Base-by-base conservation (phyloP, 2,113 vertebrate genomes). In the Channa maculata region DNA sequence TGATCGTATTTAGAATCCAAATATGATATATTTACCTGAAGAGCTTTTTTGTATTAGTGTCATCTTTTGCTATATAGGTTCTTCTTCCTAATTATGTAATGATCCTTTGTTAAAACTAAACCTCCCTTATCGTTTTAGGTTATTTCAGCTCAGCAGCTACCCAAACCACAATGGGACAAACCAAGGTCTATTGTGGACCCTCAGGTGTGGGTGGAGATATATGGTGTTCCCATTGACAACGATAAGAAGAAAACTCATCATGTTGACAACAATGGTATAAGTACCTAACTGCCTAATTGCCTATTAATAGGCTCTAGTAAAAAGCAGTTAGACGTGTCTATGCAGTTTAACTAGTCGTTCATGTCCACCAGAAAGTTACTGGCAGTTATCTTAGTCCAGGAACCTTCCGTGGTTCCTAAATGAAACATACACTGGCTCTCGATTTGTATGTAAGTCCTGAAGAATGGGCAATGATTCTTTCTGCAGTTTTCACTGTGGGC, bases 141-240 rank as follows among this genome's bases (percentile, higher is more conserved):
- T 60, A 95, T 99, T 88, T 97, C 97, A 0, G 97, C 97, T 0
- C 98, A 99, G 91, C 98, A 99, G 94, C 94, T 99, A 46, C 98
- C 97, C 12, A 98, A 98, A 86, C 94, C 97, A 68, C 94, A 96
- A 5, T 85, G 75, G 0, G 96, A 97, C 80, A 98, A 97, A 85
- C 95, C 94, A 2, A 96, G 86, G 71, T 98, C 97, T 83, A 98
- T 99, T 0, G 96, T 99, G 84, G 98, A 99, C 72, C 98, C 98
- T 11, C 93, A 97, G 1, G 97, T 99, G 66, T 95, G 96, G 0
- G 92, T 99, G 49, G 97, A 99, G 93, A 89, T 96, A 66, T 88
- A 98, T 0, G 97, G 98, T 0, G 85, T 93, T 51, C 93, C 96
- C 0, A 92, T 88, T 0, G 97, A 99, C 93, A 96, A 95, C 33